These are phyloP conservation scores for Chunga burmeisteri DNA, from an alignment of 2,113 vertebrate genomes.

Conservation along the genomic window DNA sequence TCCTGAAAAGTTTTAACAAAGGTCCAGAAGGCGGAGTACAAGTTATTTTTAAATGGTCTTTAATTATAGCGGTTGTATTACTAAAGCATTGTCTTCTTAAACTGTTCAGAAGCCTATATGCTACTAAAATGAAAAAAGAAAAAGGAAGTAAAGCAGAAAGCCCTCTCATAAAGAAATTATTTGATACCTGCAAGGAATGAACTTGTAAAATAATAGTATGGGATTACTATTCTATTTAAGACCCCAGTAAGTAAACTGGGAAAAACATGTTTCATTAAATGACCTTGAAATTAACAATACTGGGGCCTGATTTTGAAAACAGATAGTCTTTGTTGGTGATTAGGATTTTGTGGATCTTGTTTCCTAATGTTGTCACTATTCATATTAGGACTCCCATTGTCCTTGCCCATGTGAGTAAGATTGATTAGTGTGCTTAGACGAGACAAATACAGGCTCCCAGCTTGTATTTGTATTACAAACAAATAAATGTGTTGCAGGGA, in stretches of 20 bases:
- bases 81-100: neutral
- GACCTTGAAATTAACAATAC: conserved; percentile 21
- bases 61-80: neutral
- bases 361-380: neutral
- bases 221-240: conserved; percentile 42
- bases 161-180: neutral
- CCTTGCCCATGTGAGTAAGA: neutral
- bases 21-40: neutral
- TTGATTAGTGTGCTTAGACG: neutral
- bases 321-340: neutral
- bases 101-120: neutral
- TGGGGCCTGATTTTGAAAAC: neutral
- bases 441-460: neutral
- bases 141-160: neutral
- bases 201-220: neutral
- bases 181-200: conserved; percentile 33
- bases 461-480: neutral
- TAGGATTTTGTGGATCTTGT: neutral
- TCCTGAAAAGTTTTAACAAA: neutral
- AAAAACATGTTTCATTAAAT: neutral
- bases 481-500: neutral
- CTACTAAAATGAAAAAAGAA: neutral
- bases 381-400: neutral
- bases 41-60: conserved; percentile 15
- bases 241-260: neutral